These are phyloP conservation scores for Neolamprologus variostigma DNA, from an alignment of 2,113 vertebrate species.

Conservation along the genomic window DNA sequence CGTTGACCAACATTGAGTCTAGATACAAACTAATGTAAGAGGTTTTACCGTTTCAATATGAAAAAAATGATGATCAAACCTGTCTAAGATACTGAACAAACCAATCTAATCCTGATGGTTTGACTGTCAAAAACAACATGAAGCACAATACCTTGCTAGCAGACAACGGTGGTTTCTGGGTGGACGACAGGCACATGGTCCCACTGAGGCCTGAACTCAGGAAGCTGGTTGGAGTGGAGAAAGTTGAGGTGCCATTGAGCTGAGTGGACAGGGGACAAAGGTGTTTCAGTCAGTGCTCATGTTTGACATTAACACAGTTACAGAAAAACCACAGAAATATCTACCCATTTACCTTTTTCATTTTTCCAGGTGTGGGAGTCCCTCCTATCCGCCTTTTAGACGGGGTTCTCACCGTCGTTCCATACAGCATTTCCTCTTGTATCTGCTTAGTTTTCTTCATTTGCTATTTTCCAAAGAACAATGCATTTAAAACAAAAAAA, in stretches of 20 bases:
- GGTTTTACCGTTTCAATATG: background rate
- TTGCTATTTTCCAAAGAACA: constrained; percentile 68
- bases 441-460: constrained; percentile 84
- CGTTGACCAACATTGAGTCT: background rate
- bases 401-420: constrained; percentile 74
- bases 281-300: background rate
- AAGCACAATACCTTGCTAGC: constrained; percentile 76
- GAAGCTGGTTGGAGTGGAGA: constrained; percentile 72
- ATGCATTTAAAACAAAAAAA: background rate
- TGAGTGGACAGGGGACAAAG: constrained; percentile 25
- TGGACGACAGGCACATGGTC: constrained; percentile 69
- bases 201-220: constrained; percentile 68
- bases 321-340: background rate
- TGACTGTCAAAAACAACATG: background rate
- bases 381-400: constrained; percentile 73
- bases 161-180: constrained; percentile 72
- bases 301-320: background rate
- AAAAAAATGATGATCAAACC: background rate
- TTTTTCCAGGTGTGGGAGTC: constrained; percentile 73
- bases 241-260: constrained; percentile 74
- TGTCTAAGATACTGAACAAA: background rate
- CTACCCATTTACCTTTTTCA: constrained; percentile 82
- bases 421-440: constrained; percentile 84
- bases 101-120: background rate
- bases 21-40: background rate